phyloP scores from a whole-genome alignment of 2,888 invertebrate genomes.

The Dryococelus australis region DNA sequence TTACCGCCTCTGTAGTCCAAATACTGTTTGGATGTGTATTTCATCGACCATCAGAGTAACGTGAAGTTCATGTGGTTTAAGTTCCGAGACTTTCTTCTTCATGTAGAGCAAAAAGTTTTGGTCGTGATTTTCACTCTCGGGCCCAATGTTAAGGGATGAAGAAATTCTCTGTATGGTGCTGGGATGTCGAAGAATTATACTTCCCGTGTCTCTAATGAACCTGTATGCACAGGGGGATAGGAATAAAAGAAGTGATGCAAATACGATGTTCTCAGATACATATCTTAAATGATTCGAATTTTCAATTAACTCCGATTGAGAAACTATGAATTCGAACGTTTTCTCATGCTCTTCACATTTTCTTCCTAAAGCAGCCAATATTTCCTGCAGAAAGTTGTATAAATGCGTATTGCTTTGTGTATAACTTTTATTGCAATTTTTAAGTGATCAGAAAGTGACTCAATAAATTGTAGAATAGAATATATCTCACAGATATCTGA shows the following conservation, averaged over 20 bases:
- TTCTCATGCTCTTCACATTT: background rate
- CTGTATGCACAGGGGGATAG: background rate
- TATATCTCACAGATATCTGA: background rate
- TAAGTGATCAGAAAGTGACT: background rate
- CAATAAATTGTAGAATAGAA: background rate
- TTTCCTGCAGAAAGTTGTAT: background rate
- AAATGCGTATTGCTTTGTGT: background rate
- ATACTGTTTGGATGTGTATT: background rate
- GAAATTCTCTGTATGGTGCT: background rate
- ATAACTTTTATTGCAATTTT: background rate
- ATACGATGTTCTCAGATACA: background rate
- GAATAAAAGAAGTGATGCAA: background rate
- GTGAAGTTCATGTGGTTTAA: background rate
- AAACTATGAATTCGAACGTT: background rate
- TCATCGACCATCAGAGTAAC: background rate
- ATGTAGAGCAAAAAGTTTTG: background rate
- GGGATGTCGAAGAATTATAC: background rate
- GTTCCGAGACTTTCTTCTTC: background rate
- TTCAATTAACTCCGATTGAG: background rate
- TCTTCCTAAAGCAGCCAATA: background rate
- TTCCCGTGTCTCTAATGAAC: background rate
- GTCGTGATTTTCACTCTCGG: background rate
- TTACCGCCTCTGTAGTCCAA: background rate
- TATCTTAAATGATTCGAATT: background rate
- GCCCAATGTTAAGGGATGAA: background rate